Conservation (phyloP, 2,888 invertebrate species). For the Coronaproctus castanopsis region DNA sequence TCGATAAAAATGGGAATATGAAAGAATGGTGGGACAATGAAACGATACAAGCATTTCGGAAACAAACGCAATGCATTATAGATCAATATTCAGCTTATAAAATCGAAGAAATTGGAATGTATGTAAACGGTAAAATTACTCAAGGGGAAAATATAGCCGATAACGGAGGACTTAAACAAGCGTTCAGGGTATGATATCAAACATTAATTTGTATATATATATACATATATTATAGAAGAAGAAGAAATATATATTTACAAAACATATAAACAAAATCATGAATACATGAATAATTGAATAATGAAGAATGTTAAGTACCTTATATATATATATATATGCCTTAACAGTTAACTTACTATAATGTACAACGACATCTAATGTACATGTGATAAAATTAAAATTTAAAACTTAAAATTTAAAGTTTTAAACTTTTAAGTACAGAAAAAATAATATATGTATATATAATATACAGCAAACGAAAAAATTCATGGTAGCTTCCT, state of each 20-base stretch:
- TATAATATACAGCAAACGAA: too few species aligned
- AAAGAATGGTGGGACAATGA: constrained; percentile 83
- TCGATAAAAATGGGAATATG: constrained; percentile 74
- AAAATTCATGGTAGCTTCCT: too few species aligned
- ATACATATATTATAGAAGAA: too few species aligned
- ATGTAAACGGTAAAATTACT: constrained; percentile 50
- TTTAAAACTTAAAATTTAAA: too few species aligned
- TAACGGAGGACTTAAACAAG: constrained; percentile 77
- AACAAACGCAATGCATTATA: constrained; percentile 64
- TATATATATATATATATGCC: not conserved
- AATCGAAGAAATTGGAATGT: constrained; percentile 51
- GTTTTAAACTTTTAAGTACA: too few species aligned
- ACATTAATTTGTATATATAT: not conserved
- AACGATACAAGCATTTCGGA: constrained; percentile 57
- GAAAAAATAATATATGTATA: too few species aligned
- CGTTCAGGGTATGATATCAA: constrained; percentile 46
- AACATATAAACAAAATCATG: too few species aligned
- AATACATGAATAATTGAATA: too few species aligned
- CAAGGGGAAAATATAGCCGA: constrained; percentile 86
- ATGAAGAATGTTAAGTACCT: too few species aligned
- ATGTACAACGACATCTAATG: too few species aligned
- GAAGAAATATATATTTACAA: too few species aligned
- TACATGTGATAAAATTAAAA: too few species aligned
- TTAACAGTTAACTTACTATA: not conserved
- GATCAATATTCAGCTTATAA: constrained; percentile 57